Evolutionary conservation across 2,888 invertebrate genomes (phyloP).

Genomic region (Cosmorhoe ocellata): DNA sequence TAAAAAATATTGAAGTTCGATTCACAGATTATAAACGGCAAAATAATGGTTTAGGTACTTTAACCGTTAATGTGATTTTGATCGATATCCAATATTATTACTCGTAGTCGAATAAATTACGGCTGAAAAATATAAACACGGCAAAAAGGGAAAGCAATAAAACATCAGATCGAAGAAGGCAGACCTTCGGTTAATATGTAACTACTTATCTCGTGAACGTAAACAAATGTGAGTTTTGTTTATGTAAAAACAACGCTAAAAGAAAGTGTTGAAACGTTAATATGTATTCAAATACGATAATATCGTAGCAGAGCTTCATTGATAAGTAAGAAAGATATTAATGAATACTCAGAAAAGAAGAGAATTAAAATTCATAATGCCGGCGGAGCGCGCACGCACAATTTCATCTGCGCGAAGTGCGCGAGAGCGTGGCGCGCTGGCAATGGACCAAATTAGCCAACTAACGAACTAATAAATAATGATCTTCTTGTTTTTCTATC

Average conservation of each 20-base stretch:
- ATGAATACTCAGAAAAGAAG: slow-evolving; percentile 44
- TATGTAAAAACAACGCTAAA: neutral
- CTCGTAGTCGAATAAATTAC: slow-evolving; percentile 61
- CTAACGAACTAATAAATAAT: slow-evolving; percentile 82
- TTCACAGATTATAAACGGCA: slow-evolving; percentile 10
- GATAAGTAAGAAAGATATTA: slow-evolving; percentile 15
- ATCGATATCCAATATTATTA: slow-evolving; percentile 72
- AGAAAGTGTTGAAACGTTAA: neutral
- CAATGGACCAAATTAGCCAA: slow-evolving; percentile 80
- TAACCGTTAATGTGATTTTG: slow-evolving; percentile 75
- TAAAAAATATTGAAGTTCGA: too few relatives aligned
- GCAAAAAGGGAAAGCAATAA: slow-evolving; percentile 14
- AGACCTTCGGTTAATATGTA: neutral
- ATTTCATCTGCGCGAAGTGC: slow-evolving; percentile 67
- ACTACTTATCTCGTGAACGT: slow-evolving; percentile 1
- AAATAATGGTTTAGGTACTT: slow-evolving; percentile 39
- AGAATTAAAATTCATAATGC: slow-evolving; percentile 55
- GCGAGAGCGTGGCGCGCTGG: slow-evolving; percentile 79
- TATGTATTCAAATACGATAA: slow-evolving; percentile 1
- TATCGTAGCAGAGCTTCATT: slow-evolving; percentile 12
- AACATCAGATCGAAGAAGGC: slow-evolving; percentile 12
- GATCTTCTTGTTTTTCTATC: slow-evolving; percentile 81
- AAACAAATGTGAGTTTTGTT: slow-evolving; percentile 2
- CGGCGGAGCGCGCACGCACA: slow-evolving; percentile 61
- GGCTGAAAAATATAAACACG: slow-evolving; percentile 19